Evolutionary conservation across 2,888 invertebrate genomes (phyloP).

Genomic region (Epinotia demarniana): DNA sequence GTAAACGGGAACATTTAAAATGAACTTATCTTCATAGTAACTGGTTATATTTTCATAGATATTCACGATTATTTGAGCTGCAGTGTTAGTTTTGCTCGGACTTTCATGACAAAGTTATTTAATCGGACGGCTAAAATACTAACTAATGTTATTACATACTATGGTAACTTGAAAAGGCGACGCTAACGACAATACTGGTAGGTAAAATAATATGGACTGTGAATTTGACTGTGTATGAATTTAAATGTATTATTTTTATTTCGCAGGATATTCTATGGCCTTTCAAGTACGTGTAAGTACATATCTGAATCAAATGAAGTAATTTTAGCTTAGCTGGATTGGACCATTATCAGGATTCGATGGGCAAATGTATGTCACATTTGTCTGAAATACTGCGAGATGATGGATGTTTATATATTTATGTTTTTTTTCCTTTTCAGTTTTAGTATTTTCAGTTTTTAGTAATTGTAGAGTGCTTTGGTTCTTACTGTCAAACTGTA

Average conservation of each 20-base stretch:
- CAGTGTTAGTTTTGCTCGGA: background rate
- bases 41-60: background rate
- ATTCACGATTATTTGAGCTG: background rate
- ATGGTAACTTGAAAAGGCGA: background rate
- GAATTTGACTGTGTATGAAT: background rate
- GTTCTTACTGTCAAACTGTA: too few species aligned
- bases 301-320: background rate
- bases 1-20: background rate
- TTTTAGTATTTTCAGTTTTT: too few species aligned
- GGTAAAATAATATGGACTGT: background rate
- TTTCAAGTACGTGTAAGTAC: background rate
- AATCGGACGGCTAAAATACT: background rate
- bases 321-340: too few species aligned
- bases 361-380: too few species aligned
- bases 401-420: too few species aligned
- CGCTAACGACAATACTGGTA: constrained; percentile 6
- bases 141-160: background rate
- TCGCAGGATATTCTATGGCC: background rate
- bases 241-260: background rate
- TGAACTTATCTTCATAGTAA: background rate
- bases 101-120: constrained; percentile 6
- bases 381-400: too few species aligned
- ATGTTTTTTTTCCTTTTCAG: too few species aligned
- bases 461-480: too few species aligned
- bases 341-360: too few species aligned